Base-by-base conservation (phyloP, 2,797 vertebrate species). In the Sebastes kiyomatsui region DNA sequence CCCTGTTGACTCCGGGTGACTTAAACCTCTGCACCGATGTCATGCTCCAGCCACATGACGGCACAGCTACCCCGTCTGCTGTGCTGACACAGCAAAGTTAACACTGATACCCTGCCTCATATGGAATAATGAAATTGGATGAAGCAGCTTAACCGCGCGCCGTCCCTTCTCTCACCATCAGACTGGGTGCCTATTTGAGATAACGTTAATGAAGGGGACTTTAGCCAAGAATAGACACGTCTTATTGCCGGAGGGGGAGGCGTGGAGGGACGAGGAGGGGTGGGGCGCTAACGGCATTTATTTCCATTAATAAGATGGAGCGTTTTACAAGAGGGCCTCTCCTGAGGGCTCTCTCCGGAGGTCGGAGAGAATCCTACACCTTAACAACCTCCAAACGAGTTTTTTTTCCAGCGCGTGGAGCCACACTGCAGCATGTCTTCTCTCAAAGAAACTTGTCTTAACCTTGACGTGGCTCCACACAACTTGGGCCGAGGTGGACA, bases 161-260 rank as follows among this genome's bases (percentile, higher is more conserved):
- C 75, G 76, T 87, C 89, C 88, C 87, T 84, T 69, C 90, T 84
- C 91, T 84, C 56, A 27, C 91, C 93, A 92, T 93, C 90, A 77
- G 89, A 92, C 91, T 86, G 87, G 87, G 90, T 85, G 92, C 93
- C 92, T 88, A 92, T 94, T 95, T 89, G 92, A 95, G 95, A 95
- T 95, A 95, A 95, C 90, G 87, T 90, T 95, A 95, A 95, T 95
- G 95, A 94, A 94, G 94, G 90, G 85, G 94, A 90, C 93, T 94
- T 92, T 83, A 92, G 93, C 83, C 84, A 81, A 89, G 90, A 91
- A 91, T 88, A 93, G 90, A 90, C 89, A 69, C 73, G 64, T 93
- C 92, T 90, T 93, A 90, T 80, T 90, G 86, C 82, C 67, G 67
- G 61, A 33, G 62, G 75, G 14, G 68, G 32, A 56, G n/a, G 46